These are phyloP conservation scores for Drosophila jambulina DNA, from an alignment of 1,140 invertebrate species.

Conservation along the genomic window DNA sequence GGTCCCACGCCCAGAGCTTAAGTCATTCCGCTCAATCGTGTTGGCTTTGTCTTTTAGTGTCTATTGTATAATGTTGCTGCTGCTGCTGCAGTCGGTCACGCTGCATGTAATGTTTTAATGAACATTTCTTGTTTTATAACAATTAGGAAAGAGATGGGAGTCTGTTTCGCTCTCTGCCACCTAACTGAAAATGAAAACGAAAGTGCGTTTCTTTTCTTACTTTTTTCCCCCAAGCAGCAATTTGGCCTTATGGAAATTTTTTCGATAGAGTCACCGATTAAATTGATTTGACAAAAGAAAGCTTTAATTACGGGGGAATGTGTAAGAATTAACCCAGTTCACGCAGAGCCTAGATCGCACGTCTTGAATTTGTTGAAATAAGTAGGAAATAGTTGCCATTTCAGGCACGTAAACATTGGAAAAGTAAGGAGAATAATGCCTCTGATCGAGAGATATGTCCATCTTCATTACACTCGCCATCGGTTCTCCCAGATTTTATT, in stretches of 20 bases:
- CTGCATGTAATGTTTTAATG: constrained; percentile 66
- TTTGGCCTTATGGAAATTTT: constrained; percentile 17
- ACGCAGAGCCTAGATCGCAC: not conserved
- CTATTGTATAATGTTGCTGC: constrained; percentile 66
- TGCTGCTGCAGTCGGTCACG: constrained; percentile 63
- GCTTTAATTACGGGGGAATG: constrained; percentile 11
- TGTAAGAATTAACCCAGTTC: constrained; percentile 15
- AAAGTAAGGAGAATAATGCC: constrained; percentile 2
- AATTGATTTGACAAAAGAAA: constrained; percentile 42
- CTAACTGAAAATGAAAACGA: constrained; percentile 53
- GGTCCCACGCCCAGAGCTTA: constrained; percentile 20
- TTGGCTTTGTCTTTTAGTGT: constrained; percentile 44
- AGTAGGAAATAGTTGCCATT: constrained; percentile 15
- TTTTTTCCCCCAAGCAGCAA: constrained; percentile 18
- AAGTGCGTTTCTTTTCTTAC: constrained; percentile 65
- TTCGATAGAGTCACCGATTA: not conserved
- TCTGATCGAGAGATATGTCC: constrained; percentile 1
- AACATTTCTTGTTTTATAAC: constrained; percentile 77
- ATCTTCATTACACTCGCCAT: not conserved
- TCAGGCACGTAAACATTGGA: constrained; percentile 20
- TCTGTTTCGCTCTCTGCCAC: not conserved
- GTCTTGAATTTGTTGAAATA: not conserved
- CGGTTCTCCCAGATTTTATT: constrained; percentile 9
- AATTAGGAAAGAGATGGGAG: constrained; percentile 56
- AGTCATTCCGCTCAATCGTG: constrained; percentile 43